A percentile compares a stretch with the other conserved stretches of the same genome.
Conservation (phyloP, 1,140 invertebrate species). For the Drosophila ambigua region DNA sequence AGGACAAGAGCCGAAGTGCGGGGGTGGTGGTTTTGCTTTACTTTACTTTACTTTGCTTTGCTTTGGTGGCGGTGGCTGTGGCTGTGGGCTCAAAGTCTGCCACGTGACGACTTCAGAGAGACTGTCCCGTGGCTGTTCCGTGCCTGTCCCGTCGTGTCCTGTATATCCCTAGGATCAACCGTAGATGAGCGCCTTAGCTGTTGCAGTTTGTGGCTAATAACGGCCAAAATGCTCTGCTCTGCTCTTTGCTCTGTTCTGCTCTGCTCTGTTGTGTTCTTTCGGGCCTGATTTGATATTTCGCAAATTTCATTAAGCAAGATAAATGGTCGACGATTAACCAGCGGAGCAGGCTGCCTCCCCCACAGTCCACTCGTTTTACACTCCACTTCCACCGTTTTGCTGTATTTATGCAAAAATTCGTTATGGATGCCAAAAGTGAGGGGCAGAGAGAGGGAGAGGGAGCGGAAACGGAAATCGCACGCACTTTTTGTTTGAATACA, state of each 20-base stretch:
- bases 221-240: background rate
- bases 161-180: no score
- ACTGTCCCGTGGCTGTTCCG: no score
- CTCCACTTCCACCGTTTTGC: background rate
- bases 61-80: no score
- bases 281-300: conserved; percentile 58
- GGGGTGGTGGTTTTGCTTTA: no score
- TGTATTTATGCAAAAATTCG: conserved; percentile 80
- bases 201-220: conserved; percentile 59
- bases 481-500: conserved; percentile 22
- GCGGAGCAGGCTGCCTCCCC: conserved; percentile 45
- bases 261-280: no score
- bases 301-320: conserved; percentile 84
- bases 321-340: conserved; percentile 79
- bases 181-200: conserved; percentile 2
- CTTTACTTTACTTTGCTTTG: no score
- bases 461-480: conserved; percentile 57
- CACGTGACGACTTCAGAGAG: conserved; percentile 52
- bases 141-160: no score
- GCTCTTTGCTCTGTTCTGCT: no score
- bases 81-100: conserved; percentile 4
- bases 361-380: no score
- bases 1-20: background rate
- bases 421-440: conserved; percentile 48
- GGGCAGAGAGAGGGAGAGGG: background rate